Evolutionary conservation across 2,888 invertebrate genomes (phyloP).

Genomic region (Nephrotoma flavescens): DNA sequence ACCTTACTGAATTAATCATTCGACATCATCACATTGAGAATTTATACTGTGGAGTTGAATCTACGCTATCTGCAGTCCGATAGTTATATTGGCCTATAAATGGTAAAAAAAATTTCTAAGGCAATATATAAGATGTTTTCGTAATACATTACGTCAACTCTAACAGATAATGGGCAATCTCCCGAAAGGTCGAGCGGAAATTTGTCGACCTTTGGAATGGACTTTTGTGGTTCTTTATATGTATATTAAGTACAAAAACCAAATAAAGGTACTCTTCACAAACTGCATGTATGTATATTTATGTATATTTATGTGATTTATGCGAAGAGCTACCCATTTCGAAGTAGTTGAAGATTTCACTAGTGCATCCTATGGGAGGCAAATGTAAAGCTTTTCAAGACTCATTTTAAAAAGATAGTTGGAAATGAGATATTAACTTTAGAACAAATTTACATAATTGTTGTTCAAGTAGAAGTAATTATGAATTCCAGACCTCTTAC

Average conservation of each 20-base stretch:
- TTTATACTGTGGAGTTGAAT: not conserved
- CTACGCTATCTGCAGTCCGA: not conserved
- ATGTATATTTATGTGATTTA: not conserved
- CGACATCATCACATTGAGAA: not conserved
- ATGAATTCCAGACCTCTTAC: too few species aligned
- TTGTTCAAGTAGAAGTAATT: too few species aligned
- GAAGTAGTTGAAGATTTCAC: not conserved
- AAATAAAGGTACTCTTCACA: not conserved
- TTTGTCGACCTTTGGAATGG: not conserved
- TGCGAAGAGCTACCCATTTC: not conserved
- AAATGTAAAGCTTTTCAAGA: too few species aligned
- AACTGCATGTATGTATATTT: not conserved
- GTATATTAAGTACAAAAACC: not conserved
- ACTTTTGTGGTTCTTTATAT: not conserved
- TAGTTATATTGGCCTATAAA: not conserved
- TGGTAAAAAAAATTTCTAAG: too few species aligned
- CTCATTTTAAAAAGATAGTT: too few species aligned
- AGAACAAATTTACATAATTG: too few species aligned
- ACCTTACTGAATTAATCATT: not conserved
- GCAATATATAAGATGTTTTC: too few species aligned
- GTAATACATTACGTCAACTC: too few species aligned
- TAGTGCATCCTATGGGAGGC: not conserved
- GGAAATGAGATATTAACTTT: too few species aligned
- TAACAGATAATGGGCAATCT: not conserved
- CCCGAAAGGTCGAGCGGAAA: not conserved